phyloP scores from a whole-genome alignment of 2,797 vertebrate species.

The Peromyscus nudipes region DNA sequence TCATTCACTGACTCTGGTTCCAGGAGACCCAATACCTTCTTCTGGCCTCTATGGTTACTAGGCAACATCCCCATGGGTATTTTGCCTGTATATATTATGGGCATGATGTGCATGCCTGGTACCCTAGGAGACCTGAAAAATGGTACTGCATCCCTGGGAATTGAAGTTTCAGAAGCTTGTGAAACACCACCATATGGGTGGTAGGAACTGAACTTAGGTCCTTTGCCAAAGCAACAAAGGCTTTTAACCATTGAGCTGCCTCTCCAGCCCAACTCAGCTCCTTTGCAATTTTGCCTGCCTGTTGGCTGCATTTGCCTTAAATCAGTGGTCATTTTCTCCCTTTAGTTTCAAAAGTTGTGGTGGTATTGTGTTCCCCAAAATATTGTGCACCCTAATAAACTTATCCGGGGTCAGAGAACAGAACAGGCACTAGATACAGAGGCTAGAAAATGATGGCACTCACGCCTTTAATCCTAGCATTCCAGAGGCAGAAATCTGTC shows the following conservation, averaged over 20 bases:
- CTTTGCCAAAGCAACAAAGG: background rate
- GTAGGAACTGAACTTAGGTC: background rate
- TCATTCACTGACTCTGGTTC: background rate
- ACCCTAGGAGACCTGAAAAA: background rate
- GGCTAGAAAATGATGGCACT: no score
- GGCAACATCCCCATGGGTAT: background rate
- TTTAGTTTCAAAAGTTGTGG: background rate
- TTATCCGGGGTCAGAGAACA: no score
- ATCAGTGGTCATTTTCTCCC: background rate
- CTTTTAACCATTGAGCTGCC: background rate
- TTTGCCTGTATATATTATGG: background rate
- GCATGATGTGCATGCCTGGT: background rate
- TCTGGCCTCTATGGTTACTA: background rate
- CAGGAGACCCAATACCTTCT: background rate
- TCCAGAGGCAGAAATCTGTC: no score
- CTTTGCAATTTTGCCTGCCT: background rate
- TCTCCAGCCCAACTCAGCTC: background rate
- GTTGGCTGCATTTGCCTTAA: background rate
- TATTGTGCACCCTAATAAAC: no score
- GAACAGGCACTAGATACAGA: no score
- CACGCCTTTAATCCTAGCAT: no score
- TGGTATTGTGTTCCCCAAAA: no score
- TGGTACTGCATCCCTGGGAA: background rate
- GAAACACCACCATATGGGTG: background rate
- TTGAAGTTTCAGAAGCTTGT: background rate